Evolutionary conservation across 2,888 invertebrate species (phyloP).

Genomic region (Drosophila borealis): DNA sequence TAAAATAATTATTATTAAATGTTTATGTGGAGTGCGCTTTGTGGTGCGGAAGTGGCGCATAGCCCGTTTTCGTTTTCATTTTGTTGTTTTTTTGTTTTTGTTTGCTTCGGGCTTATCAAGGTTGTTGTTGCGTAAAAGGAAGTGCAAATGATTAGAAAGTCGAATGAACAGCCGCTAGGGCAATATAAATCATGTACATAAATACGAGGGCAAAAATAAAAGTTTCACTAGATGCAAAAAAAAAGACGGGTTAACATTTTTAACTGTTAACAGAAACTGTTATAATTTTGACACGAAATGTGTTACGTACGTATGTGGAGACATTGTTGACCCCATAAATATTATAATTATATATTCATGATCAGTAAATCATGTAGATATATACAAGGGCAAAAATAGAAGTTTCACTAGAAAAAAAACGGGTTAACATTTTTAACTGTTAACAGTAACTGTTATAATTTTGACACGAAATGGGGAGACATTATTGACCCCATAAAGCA

Average conservation of each 20-base stretch:
- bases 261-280: constrained; percentile 2
- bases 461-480: too few species aligned
- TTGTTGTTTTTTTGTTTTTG: constrained; percentile 22
- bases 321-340: too few species aligned
- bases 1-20: constrained; percentile 27
- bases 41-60: constrained; percentile 54
- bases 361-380: constrained; percentile 12
- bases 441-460: neutral
- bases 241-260: neutral
- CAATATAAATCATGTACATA: constrained; percentile 33
- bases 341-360: too few species aligned
- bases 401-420: constrained; percentile 16
- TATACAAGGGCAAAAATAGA: constrained; percentile 45
- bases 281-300: neutral
- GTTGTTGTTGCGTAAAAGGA: constrained; percentile 79
- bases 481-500: too few species aligned
- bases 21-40: constrained; percentile 15
- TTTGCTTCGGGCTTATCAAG: constrained; percentile 60
- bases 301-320: too few species aligned
- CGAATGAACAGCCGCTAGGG: constrained; percentile 46
- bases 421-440: neutral
- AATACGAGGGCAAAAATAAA: constrained; percentile 43
- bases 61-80: constrained; percentile 58
- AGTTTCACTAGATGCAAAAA: constrained; percentile 17
- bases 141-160: constrained; percentile 79